Conservation (phyloP, 2,113 vertebrate genomes). For the Ophthalmolycus amberensis region DNA sequence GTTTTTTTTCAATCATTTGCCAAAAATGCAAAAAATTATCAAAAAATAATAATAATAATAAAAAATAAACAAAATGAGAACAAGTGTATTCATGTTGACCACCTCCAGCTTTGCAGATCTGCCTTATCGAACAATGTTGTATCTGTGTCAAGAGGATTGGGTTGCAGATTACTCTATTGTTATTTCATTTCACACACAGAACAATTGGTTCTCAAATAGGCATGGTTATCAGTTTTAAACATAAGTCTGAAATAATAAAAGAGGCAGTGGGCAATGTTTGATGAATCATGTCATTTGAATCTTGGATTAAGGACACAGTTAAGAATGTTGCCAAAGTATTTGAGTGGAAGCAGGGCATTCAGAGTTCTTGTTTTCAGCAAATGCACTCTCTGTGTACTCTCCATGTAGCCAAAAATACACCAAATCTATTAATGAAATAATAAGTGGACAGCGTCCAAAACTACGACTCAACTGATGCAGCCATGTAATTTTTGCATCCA, state of each 20-base stretch:
- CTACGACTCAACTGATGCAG: slow-evolving; percentile 35
- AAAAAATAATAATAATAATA: too few relatives aligned
- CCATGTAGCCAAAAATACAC: slow-evolving; percentile 53
- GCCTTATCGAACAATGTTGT: slow-evolving; percentile 24
- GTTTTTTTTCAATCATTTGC: not conserved
- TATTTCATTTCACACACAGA: slow-evolving; percentile 35
- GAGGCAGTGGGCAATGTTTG: slow-evolving; percentile 32
- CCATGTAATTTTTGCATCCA: slow-evolving; percentile 47
- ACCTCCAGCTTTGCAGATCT: slow-evolving; percentile 33
- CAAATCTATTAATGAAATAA: slow-evolving; percentile 58
- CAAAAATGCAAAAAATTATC: not conserved
- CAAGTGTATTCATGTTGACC: slow-evolving; percentile 16
- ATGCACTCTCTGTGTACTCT: slow-evolving; percentile 26
- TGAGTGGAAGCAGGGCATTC: slow-evolving; percentile 32
- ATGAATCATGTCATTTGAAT: slow-evolving; percentile 50
- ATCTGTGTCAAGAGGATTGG: slow-evolving; percentile 49
- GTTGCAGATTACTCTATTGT: slow-evolving; percentile 50
- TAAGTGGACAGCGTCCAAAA: slow-evolving; percentile 59
- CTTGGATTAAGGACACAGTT: slow-evolving; percentile 60
- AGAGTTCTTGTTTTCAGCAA: slow-evolving; percentile 45
- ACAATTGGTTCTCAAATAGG: slow-evolving; percentile 38
- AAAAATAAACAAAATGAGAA: too few relatives aligned
- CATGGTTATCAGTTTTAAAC: slow-evolving; percentile 54
- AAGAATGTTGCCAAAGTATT: slow-evolving; percentile 58
- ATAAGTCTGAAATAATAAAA: slow-evolving; percentile 52